Base-by-base conservation (phyloP, 2,888 invertebrate genomes). In the Melolontha melolontha region DNA sequence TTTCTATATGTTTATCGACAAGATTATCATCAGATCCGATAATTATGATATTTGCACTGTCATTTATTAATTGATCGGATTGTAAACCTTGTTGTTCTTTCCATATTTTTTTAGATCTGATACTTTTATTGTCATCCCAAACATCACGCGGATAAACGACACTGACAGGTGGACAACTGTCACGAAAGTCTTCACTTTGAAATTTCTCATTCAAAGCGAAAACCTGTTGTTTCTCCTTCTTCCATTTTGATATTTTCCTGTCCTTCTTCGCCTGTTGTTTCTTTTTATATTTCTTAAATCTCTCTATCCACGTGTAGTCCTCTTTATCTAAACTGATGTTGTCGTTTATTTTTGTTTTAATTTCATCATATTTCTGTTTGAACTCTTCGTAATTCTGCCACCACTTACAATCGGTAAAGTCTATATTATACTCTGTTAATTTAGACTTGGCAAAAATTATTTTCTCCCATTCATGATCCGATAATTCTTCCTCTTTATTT, bases 371-470 rank as follows among this genome's bases (percentile, higher is more conserved):
- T 68, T 66, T 70, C 14, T 64, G 29, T 47, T 67, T 47, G 44
- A 72, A 74, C 6, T 68, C 55, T n/a, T 68, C 52, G 65, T 68
- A 72, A 22, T 69, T 62, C 44, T 71, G 68, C 34, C 65, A 73
- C 75, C 75, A 76, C 29, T 68, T 66, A 5, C 71, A 73, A 44
- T 72, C 67, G 11, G 49, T 64, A 17, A 71, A 74, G 54, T 71
- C 72, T 2, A 75, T 67, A 11, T 73, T 73, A 17, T 66, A 42
- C n/a, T 59, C 49, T 5, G 74, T 75, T 70, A 75, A 73, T 7
- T 17, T 64, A 41, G 72, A 75, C 67, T 78, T 79, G 0, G 75
- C 78, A 69, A 81, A 80, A 42, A 79, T 74, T 64, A 75, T 67
- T 66, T 75, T 69, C 73, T 79, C 76, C 44, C 75, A 29, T 62